These are phyloP conservation scores for Ctenosaura bakeri DNA, from an alignment of 2,797 vertebrate genomes.

Conservation along the genomic window DNA sequence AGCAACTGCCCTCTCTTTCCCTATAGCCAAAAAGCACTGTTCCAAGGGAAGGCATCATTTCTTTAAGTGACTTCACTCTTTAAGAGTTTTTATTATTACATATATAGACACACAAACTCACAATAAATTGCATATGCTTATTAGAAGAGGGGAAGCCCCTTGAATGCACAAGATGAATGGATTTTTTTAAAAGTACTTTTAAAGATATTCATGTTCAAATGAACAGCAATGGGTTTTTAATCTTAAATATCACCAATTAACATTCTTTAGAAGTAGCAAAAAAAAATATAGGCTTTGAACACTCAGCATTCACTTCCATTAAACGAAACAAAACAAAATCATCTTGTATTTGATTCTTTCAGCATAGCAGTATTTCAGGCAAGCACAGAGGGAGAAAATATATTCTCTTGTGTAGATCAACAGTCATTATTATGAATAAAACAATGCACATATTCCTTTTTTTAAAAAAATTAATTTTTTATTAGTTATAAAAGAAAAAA, in stretches of 20 bases:
- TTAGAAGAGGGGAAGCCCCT: not conserved
- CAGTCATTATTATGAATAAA: conserved; percentile 19
- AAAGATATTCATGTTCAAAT: conserved; percentile 14
- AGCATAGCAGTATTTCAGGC: not conserved
- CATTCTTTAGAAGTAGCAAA: conserved; percentile 28
- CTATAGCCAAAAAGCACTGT: too few species aligned
- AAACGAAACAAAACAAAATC: not conserved
- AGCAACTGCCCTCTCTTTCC: too few species aligned
- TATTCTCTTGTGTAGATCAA: not conserved
- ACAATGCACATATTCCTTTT: not conserved
- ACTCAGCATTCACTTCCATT: conserved; percentile 12
- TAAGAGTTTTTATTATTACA: conserved; percentile 22
- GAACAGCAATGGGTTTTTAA: conserved; percentile 32
- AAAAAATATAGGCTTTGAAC: conserved; percentile 36
- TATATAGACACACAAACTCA: conserved; percentile 9
- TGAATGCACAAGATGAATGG: conserved; percentile 29
- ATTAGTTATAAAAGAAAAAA: too few species aligned
- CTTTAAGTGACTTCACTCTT: not conserved
- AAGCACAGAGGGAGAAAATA: not conserved
- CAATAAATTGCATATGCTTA: conserved; percentile 19
- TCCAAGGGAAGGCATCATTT: not conserved
- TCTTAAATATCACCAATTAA: conserved; percentile 42
- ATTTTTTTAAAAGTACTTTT: conserved; percentile 1
- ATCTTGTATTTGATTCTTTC: conserved; percentile 15
- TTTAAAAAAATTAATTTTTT: too few species aligned